Evolutionary conservation across 2,797 vertebrate genomes (phyloP), one percentile per base, ranked within the genome.

Genomic region (Schizopygopsis malacanthus): DNA sequence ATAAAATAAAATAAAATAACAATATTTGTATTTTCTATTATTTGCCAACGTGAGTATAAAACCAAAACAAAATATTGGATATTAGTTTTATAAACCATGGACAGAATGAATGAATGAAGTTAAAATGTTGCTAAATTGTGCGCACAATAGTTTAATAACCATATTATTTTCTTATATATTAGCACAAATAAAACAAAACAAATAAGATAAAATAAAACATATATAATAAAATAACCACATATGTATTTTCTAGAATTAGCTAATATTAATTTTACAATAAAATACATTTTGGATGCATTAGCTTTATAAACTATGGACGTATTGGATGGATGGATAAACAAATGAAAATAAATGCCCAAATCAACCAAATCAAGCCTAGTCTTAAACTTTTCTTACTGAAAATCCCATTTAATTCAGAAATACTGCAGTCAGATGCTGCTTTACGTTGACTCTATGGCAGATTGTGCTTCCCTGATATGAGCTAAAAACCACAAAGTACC

Each of bases 381-480:
- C 20, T 11, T 77, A 25, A 41, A 25, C 11, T 22, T 13, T 37
- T 54, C 10, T 39, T 10, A 39, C 4, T 16, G 37, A 25, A 78
- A 41, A 59, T 59, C 52, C 33, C 0, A 41, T 78, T 61, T 59
- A 78, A 78, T 59, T 59, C 13, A 59, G 52, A 78, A 41, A 78
- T 59, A 16, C 13, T 1, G 7, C 37, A n/a, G 13, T 61, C 76
- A 78, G 52, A 78, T 78, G 39, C 15, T 2, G 43, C 47, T 20
- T 79, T 43, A 63, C 4, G 0, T 10, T 45, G 39, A 25, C 79
- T 56, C 54, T 18, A 28, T 54, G 50, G 45, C 33, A 70, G 65
- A 54, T 70, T 52, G 69, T 54, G 33, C 16, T 43, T 72, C 22
- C n/a, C 37, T 82, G 20, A 72, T 59, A 59, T 13, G 67, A 72